A percentile compares a stretch with the other conserved stretches of the same genome.
These are phyloP conservation scores for Acholoe squamosa DNA, from an alignment of 2,888 invertebrate species.

Conservation along the genomic window DNA sequence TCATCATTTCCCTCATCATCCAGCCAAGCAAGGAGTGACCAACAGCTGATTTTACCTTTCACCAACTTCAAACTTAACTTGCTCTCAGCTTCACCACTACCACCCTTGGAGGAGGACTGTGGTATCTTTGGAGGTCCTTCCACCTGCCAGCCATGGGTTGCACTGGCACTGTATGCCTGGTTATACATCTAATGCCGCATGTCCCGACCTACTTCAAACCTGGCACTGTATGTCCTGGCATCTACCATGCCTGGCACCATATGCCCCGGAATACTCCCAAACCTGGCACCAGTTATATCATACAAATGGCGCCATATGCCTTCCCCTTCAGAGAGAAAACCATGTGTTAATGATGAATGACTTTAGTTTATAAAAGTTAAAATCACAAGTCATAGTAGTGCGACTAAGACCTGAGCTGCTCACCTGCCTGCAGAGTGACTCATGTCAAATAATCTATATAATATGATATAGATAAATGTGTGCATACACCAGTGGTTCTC, in stretches of 20 bases:
- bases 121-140: too few species aligned
- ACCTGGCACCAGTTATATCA: too few species aligned
- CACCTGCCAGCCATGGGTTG: background rate
- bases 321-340: too few species aligned
- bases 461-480: background rate
- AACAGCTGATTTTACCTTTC: slow-evolving; percentile 7
- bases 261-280: too few species aligned
- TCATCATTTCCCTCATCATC: slow-evolving; percentile 16
- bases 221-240: too few species aligned
- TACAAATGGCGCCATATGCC: too few species aligned
- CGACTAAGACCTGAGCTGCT: background rate
- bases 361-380: background rate
- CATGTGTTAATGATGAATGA: too few species aligned
- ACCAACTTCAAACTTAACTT: background rate
- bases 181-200: too few species aligned
- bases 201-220: too few species aligned
- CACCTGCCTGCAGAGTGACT: background rate
- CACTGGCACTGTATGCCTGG: background rate
- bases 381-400: background rate
- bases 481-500: background rate
- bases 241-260: too few species aligned
- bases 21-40: slow-evolving; percentile 14
- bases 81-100: background rate
- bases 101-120: background rate
- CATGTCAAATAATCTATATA: background rate